Conservation (phyloP, 2,113 vertebrate species). For the Pygathrix nemaeus region DNA sequence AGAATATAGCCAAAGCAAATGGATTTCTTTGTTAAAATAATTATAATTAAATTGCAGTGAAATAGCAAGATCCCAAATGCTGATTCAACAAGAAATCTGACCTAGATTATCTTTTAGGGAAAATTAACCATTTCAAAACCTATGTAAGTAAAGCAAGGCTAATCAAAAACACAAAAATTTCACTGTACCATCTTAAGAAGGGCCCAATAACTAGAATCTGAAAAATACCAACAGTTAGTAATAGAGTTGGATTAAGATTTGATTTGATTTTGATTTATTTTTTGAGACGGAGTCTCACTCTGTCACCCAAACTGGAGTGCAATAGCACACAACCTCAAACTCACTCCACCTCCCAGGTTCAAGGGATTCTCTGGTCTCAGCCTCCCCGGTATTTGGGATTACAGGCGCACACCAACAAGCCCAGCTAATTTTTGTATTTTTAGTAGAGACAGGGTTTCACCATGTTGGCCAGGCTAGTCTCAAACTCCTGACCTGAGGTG, state of each 20-base stretch:
- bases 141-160: background rate
- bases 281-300: too few relatives aligned
- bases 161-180: background rate
- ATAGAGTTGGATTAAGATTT: background rate
- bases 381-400: too few relatives aligned
- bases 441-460: too few relatives aligned
- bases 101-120: background rate
- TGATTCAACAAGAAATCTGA: background rate
- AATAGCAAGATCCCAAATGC: background rate
- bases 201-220: background rate
- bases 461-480: too few relatives aligned
- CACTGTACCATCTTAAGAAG: background rate
- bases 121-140: background rate
- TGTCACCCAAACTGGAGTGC: too few relatives aligned
- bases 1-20: background rate
- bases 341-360: too few relatives aligned
- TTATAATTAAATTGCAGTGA: background rate
- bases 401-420: too few relatives aligned
- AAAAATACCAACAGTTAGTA: background rate
- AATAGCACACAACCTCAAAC: too few relatives aligned
- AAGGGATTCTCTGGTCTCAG: too few relatives aligned
- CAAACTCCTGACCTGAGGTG: too few relatives aligned
- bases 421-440: too few relatives aligned
- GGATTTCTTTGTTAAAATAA: background rate
- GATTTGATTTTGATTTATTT: background rate